Evolutionary conservation across 2,888 invertebrate genomes (phyloP).

Genomic region (Leucophenga maculata): DNA sequence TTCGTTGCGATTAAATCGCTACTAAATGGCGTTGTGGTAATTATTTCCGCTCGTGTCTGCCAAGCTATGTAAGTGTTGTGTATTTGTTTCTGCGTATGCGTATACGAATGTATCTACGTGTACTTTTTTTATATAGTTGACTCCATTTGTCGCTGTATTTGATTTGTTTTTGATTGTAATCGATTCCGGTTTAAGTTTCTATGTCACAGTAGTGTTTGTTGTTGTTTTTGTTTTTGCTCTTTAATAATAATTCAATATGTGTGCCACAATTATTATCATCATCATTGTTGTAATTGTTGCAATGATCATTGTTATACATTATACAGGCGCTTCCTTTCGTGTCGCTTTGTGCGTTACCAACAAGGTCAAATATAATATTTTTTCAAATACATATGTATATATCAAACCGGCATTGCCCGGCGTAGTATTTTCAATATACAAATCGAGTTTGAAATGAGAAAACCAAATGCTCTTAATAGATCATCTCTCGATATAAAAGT

Average conservation of each 20-base stretch:
- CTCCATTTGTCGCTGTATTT: conserved; percentile 10
- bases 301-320: conserved; percentile 49
- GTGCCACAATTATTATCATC: conserved; percentile 46
- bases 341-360: conserved; percentile 47
- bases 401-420: too few relatives aligned
- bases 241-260: conserved; percentile 40
- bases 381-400: conserved; percentile 31
- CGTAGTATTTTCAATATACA: too few relatives aligned
- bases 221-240: not conserved
- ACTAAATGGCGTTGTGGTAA: conserved; percentile 46
- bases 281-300: conserved; percentile 51
- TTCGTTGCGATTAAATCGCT: conserved; percentile 48
- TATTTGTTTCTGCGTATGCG: too few relatives aligned
- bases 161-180: conserved; percentile 47
- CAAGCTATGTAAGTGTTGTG: too few relatives aligned
- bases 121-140: too few relatives aligned
- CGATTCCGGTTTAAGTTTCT: conserved; percentile 57
- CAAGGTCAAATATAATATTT: conserved; percentile 63
- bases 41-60: conserved; percentile 54
- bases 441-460: too few relatives aligned
- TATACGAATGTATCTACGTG: too few relatives aligned
- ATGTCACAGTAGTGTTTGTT: conserved; percentile 49
- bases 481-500: too few relatives aligned
- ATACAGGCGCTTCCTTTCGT: conserved; percentile 56
- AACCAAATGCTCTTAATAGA: too few relatives aligned